Conservation (phyloP, 2,797 vertebrate species). For the Sebastes miniatus region DNA sequence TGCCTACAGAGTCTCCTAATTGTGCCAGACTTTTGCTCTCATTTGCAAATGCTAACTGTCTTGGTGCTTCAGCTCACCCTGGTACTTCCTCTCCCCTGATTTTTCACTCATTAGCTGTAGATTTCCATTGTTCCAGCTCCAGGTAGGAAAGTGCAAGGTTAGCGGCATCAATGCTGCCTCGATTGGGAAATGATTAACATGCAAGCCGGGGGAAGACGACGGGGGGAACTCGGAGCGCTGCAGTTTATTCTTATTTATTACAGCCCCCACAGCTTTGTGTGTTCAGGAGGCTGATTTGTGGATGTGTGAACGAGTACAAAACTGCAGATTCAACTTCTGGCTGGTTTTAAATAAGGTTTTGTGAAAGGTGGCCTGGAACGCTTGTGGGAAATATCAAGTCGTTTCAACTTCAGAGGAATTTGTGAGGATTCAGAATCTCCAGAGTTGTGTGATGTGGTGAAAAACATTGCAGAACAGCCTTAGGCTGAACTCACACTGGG, state of each 20-base stretch:
- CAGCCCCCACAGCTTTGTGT: conserved; percentile 59
- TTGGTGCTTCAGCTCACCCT: conserved; percentile 30
- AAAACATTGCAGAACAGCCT: conserved; percentile 46
- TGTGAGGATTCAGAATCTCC: conserved; percentile 41
- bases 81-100: conserved; percentile 24
- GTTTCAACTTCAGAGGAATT: conserved; percentile 46
- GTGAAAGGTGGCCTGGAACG: conserved; percentile 19
- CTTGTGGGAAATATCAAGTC: conserved; percentile 52
- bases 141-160: conserved; percentile 61
- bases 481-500: conserved; percentile 60
- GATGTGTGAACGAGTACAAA: conserved; percentile 36
- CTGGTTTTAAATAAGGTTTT: conserved; percentile 50
- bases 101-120: conserved; percentile 54
- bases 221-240: conserved; percentile 25
- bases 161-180: conserved; percentile 34
- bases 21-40: conserved; percentile 20
- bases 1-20: not conserved
- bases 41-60: conserved; percentile 41
- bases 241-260: conserved; percentile 61
- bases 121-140: conserved; percentile 59
- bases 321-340: conserved; percentile 48
- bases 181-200: conserved; percentile 61
- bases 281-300: conserved; percentile 63
- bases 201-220: conserved; percentile 55
- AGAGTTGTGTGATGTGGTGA: conserved; percentile 40